Conservation (phyloP, 2,888 invertebrate species). For the Habroteleia sp. region DNA sequence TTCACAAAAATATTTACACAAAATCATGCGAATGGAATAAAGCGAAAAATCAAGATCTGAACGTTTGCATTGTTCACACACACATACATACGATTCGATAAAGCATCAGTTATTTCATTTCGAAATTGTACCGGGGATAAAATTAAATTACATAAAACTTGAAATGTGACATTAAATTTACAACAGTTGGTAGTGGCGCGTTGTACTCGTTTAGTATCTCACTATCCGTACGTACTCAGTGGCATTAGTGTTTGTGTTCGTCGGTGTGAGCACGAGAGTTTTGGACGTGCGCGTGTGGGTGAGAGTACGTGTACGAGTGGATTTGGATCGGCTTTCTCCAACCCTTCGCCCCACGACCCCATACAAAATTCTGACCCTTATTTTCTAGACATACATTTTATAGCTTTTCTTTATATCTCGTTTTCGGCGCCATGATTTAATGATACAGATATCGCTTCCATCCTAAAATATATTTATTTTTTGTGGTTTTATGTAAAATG, state of each 20-base stretch:
- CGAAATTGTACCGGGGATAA: constrained; percentile 35
- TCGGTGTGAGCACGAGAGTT: neutral
- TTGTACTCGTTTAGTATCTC: constrained; percentile 11
- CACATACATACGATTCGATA: constrained; percentile 35
- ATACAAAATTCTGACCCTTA: constrained; percentile 55
- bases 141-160: constrained; percentile 55
- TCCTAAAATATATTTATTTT: constrained; percentile 23
- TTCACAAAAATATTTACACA: no score
- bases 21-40: no score
- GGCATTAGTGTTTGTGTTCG: no score
- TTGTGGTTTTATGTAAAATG: neutral
- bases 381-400: constrained; percentile 47
- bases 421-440: constrained; percentile 46
- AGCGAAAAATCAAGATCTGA: constrained; percentile 5
- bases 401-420: constrained; percentile 34
- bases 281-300: neutral
- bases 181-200: constrained; percentile 48
- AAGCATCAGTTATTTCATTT: constrained; percentile 46
- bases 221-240: neutral
- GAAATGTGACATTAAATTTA: constrained; percentile 57
- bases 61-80: neutral
- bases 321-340: constrained; percentile 40
- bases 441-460: constrained; percentile 37
- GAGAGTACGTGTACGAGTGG: constrained; percentile 5
- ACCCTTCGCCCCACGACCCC: constrained; percentile 40